Conservation (phyloP, 2,888 invertebrate species). For the Drosophila robusta region DNA sequence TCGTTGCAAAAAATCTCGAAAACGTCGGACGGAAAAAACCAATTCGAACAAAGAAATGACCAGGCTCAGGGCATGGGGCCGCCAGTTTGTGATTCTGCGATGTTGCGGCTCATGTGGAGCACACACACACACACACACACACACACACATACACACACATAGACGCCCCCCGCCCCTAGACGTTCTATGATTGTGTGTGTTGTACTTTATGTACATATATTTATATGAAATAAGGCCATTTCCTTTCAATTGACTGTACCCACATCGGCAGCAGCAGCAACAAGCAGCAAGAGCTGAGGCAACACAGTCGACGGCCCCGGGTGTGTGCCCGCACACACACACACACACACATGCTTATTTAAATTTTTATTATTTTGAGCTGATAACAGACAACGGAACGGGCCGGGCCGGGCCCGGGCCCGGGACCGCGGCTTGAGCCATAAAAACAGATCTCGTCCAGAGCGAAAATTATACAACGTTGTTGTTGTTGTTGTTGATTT, state of each 20-base stretch:
- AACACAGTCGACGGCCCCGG: slow-evolving; percentile 64
- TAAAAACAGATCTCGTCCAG: slow-evolving; percentile 79
- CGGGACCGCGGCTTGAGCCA: slow-evolving; percentile 69
- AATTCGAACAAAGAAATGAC: slow-evolving; percentile 80
- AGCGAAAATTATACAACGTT: slow-evolving; percentile 70
- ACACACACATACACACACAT: not conserved
- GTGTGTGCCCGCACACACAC: slow-evolving; percentile 62
- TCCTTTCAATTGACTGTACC: slow-evolving; percentile 80
- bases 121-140: slow-evolving; percentile 1
- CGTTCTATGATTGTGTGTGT: slow-evolving; percentile 47
- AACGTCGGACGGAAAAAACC: slow-evolving; percentile 69
- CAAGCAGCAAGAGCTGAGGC: slow-evolving; percentile 56
- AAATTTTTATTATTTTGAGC: slow-evolving; percentile 82
- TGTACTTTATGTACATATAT: slow-evolving; percentile 79
- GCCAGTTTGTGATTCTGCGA: slow-evolving; percentile 59
- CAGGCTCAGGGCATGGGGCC: slow-evolving; percentile 63
- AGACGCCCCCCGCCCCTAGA: not conserved
- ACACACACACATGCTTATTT: slow-evolving; percentile 58
- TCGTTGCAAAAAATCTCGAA: slow-evolving; percentile 40
- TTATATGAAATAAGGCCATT: slow-evolving; percentile 81
- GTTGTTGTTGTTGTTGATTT: not conserved
- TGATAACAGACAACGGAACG: slow-evolving; percentile 76
- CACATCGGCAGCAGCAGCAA: slow-evolving; percentile 68
- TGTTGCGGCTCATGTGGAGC: slow-evolving; percentile 55
- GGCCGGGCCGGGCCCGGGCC: slow-evolving; percentile 24